These are phyloP conservation scores for Pecten maximus DNA, from an alignment of 2,888 invertebrate species.

Conservation along the genomic window DNA sequence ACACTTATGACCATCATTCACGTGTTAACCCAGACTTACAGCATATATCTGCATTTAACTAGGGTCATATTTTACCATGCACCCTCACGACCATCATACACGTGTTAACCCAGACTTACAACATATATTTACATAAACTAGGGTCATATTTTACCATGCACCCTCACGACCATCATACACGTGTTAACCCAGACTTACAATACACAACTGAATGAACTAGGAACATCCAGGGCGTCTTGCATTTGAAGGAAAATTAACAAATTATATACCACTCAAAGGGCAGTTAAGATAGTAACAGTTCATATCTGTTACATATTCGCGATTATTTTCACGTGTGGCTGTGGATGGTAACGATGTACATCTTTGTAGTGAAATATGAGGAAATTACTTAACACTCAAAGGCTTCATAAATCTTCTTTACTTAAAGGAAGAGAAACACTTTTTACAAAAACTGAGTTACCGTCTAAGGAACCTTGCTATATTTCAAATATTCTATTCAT, in stretches of 20 bases:
- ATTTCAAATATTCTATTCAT: not conserved
- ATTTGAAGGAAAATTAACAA: conserved; percentile 17
- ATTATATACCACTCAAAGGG: not conserved
- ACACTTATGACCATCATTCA: too few relatives aligned
- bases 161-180: not conserved
- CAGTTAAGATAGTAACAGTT: not conserved
- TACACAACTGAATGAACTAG: not conserved
- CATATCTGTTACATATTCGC: not conserved
- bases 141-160: too few relatives aligned
- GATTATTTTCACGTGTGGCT: not conserved
- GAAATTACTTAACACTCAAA: conserved; percentile 29
- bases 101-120: too few relatives aligned
- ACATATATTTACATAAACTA: too few relatives aligned
- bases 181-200: not conserved
- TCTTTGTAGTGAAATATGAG: not conserved
- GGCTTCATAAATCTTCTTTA: not conserved
- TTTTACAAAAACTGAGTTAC: not conserved
- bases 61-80: not conserved
- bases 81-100: too few relatives aligned
- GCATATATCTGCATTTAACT: not conserved
- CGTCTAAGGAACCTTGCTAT: not conserved
- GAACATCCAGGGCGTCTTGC: not conserved
- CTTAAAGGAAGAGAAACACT: not conserved
- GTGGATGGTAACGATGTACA: not conserved
- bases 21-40: not conserved